phyloP scores from a whole-genome alignment of 2,797 vertebrate genomes.

The Lagorchestes hirsutus region DNA sequence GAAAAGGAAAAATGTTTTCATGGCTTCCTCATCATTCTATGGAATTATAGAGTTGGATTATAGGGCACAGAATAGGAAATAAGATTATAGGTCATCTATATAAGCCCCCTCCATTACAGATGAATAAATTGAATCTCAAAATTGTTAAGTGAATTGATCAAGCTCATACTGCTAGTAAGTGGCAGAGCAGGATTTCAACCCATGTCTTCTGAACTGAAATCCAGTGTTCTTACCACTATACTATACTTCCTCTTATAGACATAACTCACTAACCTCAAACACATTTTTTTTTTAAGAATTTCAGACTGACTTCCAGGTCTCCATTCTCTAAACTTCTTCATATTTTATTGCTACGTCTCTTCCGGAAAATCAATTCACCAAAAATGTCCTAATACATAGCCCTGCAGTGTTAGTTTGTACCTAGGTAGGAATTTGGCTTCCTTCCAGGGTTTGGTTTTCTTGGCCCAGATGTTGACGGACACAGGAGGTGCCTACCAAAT shows the following conservation, averaged over 20 bases:
- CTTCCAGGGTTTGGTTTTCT: not conserved
- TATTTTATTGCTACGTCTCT: conserved; percentile 1
- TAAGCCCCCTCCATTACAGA: not conserved
- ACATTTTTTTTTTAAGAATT: not conserved
- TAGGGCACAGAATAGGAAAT: not conserved
- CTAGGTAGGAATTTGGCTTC: not conserved
- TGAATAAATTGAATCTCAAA: not conserved
- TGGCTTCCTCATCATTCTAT: not conserved
- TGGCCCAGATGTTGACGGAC: not conserved
- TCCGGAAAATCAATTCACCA: not conserved
- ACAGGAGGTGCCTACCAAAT: not conserved
- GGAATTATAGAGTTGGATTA: not conserved
- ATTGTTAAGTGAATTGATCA: not conserved
- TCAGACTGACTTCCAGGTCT: not conserved
- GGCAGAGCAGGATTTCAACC: not conserved
- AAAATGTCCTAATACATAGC: not conserved
- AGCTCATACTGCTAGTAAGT: not conserved
- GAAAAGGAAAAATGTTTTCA: not conserved
- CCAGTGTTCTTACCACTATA: not conserved
- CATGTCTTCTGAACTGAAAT: not conserved
- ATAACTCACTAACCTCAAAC: not conserved
- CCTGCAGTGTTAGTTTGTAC: not conserved
- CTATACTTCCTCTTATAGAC: not conserved
- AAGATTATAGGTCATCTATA: not conserved
- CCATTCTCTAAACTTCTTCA: not conserved